Evolutionary conservation across 53 echinoderm and acorn worm genomes (phyloP).

Genomic region (Actinopyga echinites): DNA sequence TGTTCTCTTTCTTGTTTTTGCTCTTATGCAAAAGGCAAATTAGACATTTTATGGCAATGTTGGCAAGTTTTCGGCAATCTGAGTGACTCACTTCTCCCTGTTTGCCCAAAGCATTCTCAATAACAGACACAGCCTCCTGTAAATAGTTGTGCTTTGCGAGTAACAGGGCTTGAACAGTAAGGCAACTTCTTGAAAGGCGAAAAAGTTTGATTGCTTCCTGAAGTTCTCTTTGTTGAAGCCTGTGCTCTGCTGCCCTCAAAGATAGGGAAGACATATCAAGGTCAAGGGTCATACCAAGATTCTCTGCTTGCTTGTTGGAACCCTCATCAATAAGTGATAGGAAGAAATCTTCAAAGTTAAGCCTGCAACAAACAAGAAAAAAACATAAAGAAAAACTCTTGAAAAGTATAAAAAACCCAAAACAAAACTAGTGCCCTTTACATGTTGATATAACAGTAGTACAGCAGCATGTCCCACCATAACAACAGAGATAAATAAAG

Average conservation of each 20-base stretch:
- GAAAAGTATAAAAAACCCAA: too few relatives aligned
- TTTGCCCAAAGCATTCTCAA: conserved; percentile 51
- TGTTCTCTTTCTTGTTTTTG: conserved; percentile 21
- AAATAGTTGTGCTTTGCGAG: conserved; percentile 72
- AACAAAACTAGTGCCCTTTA: too few relatives aligned
- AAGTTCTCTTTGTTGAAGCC: conserved; percentile 64
- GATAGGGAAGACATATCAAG: conserved; percentile 79
- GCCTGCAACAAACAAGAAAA: neutral
- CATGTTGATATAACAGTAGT: too few relatives aligned
- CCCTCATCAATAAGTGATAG: conserved; percentile 7
- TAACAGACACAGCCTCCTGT: conserved; percentile 43
- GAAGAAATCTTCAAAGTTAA: conserved; percentile 15
- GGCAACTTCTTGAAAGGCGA: conserved; percentile 41
- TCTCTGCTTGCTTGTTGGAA: conserved; percentile 60
- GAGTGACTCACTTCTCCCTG: conserved; percentile 62
- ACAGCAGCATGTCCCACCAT: too few relatives aligned
- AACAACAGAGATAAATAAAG: too few relatives aligned
- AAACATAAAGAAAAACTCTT: neutral
- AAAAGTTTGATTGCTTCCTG: conserved; percentile 78
- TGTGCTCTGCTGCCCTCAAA: conserved; percentile 75
- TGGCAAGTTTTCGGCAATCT: conserved; percentile 69
- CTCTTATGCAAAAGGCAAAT: conserved; percentile 70
- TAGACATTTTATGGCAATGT: conserved; percentile 79
- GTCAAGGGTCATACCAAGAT: conserved; percentile 87
- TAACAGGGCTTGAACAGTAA: neutral